These are phyloP conservation scores for Oeneis ivallda DNA, from an alignment of 2,888 invertebrate genomes.

Conservation along the genomic window DNA sequence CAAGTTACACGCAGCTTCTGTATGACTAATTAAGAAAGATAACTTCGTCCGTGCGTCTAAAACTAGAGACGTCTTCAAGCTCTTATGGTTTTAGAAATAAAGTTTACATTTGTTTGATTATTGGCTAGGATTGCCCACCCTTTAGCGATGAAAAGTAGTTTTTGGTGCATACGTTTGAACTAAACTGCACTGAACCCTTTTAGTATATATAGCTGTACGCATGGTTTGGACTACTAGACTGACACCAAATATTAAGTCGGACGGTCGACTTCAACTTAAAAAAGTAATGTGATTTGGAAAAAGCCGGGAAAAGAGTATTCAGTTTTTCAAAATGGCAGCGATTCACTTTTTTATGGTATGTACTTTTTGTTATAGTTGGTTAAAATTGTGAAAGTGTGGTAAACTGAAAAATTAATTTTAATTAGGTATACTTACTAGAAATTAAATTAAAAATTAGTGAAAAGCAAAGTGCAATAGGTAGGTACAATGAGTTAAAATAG, in stretches of 20 bases:
- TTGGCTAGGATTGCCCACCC: constrained; percentile 22
- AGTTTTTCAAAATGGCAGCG: constrained; percentile 42
- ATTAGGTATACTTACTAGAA: too few species aligned
- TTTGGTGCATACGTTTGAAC: constrained; percentile 28
- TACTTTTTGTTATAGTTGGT: not conserved
- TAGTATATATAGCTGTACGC: constrained; percentile 46
- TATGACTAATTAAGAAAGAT: constrained; percentile 23
- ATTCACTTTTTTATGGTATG: constrained; percentile 45
- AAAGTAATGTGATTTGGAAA: constrained; percentile 54
- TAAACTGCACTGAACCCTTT: constrained; percentile 11
- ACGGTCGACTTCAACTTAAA: constrained; percentile 41
- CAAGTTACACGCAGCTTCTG: constrained; percentile 15
- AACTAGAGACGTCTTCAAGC: not conserved
- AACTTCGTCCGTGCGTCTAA: constrained; percentile 1
- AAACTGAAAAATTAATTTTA: too few species aligned
- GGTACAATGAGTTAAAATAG: too few species aligned
- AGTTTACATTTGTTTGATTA: not conserved
- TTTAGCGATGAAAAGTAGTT: constrained; percentile 26
- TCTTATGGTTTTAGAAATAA: not conserved
- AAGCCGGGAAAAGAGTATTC: constrained; percentile 37
- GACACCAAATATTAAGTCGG: constrained; percentile 42
- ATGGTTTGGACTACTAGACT: constrained; percentile 38
- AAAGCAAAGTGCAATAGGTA: too few species aligned
- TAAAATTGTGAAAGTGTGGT: too few species aligned
- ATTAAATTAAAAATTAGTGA: too few species aligned